Evolutionary conservation across 2,888 invertebrate genomes (phyloP).

Genomic region (Limnephilus rhombicus): DNA sequence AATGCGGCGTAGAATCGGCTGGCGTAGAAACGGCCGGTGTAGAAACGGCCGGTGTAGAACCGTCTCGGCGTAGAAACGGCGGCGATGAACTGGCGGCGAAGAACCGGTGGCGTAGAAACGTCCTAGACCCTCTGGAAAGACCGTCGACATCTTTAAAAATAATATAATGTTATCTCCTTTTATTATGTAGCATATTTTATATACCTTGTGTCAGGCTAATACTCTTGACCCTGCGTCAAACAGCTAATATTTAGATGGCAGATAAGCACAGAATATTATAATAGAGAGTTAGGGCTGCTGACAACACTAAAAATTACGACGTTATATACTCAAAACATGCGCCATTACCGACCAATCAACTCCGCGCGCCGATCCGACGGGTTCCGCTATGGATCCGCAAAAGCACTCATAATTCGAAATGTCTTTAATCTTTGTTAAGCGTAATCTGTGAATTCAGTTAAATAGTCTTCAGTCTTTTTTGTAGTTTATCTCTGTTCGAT

Average conservation of each 20-base stretch:
- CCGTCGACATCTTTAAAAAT: background rate
- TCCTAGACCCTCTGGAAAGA: background rate
- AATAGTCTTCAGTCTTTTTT: no score
- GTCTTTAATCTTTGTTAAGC: no score
- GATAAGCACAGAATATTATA: background rate
- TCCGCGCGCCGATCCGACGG: background rate
- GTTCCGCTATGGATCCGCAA: no score
- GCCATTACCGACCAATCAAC: conserved; percentile 19
- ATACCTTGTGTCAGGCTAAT: background rate
- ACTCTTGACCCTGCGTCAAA: background rate
- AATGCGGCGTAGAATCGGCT: no score
- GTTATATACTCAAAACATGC: background rate
- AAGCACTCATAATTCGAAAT: no score
- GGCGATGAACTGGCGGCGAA: no score
- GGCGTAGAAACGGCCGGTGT: no score
- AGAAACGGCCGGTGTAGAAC: no score
- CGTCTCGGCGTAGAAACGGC: no score
- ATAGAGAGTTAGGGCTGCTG: conserved; percentile 2
- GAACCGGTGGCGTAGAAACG: no score
- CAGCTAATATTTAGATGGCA: background rate
- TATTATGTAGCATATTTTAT: background rate
- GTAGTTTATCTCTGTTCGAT: no score
- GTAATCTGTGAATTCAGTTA: no score
- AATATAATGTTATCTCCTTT: background rate
- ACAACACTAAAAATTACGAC: conserved; percentile 12